These are phyloP conservation scores for Arion vulgaris DNA, from an alignment of 1,140 invertebrate genomes.

Conservation along the genomic window DNA sequence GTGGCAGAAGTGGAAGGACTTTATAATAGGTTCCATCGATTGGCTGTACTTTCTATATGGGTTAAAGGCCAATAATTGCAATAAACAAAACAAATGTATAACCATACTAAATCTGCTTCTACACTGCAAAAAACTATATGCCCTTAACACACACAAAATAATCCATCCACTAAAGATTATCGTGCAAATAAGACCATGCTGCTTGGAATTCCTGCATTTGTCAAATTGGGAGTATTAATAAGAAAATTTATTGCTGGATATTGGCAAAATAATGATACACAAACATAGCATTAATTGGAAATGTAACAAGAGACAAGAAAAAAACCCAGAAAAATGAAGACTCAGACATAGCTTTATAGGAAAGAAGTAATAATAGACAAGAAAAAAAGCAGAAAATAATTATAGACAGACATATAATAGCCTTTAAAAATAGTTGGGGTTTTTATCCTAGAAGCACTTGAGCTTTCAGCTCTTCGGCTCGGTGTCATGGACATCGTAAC, in stretches of 20 bases:
- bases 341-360: too few species aligned
- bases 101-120: neutral
- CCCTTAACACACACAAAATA: slow-evolving; percentile 1
- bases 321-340: too few species aligned
- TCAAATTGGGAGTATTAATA: neutral
- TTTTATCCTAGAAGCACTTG: too few species aligned
- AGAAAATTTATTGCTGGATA: neutral
- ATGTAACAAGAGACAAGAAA: too few species aligned
- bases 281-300: neutral
- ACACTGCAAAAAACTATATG: slow-evolving; percentile 9
- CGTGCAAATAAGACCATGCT: neutral
- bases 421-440: too few species aligned
- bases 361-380: too few species aligned
- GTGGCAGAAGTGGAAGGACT: too few species aligned
- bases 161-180: neutral
- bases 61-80: neutral
- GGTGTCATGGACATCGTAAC: too few species aligned
- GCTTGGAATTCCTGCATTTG: neutral
- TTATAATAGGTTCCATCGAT: neutral
- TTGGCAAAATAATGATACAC: neutral
- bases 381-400: too few species aligned
- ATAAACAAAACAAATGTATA: neutral
- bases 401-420: too few species aligned
- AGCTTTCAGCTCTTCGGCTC: too few species aligned
- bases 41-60: neutral